Evolutionary conservation across 2,888 invertebrate species (phyloP).

Genomic region (Orthosia gothica): DNA sequence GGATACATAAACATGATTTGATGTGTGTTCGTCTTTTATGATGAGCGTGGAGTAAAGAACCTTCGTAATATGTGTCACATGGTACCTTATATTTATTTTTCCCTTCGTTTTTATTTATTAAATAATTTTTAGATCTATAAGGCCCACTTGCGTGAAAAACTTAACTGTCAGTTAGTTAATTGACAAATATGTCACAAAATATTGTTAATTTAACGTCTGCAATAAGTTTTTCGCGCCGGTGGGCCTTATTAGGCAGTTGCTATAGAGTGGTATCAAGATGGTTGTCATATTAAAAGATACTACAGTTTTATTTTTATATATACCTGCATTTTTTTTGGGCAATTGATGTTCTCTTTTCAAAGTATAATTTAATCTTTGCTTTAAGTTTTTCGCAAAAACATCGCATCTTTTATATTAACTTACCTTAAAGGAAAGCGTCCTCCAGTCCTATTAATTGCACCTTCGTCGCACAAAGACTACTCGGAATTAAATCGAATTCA

Average conservation of each 20-base stretch:
- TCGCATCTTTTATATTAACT: neutral
- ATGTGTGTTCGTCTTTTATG: slow-evolving; percentile 56
- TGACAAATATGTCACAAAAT: too few relatives aligned
- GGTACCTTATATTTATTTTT: slow-evolving; percentile 3
- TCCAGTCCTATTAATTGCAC: slow-evolving; percentile 37
- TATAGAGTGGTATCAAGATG: neutral
- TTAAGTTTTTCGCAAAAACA: too few relatives aligned
- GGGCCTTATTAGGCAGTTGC: neutral
- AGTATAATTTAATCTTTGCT: too few relatives aligned
- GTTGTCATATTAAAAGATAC: too few relatives aligned
- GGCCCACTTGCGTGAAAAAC: too few relatives aligned
- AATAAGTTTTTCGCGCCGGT: too few relatives aligned
- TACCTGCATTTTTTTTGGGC: too few relatives aligned
- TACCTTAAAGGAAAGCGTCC: neutral
- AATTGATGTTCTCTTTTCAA: neutral
- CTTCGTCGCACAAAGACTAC: slow-evolving; percentile 42
- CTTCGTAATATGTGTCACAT: slow-evolving; percentile 11
- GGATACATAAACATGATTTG: slow-evolving; percentile 64
- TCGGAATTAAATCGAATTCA: slow-evolving; percentile 43
- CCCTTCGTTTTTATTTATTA: neutral
- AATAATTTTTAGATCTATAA: neutral
- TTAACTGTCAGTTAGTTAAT: too few relatives aligned
- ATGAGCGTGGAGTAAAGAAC: slow-evolving; percentile 31
- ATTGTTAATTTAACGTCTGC: too few relatives aligned
- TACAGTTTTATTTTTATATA: neutral